Conservation (phyloP, 2,113 vertebrate genomes). For the Burhinus oedicnemus region DNA sequence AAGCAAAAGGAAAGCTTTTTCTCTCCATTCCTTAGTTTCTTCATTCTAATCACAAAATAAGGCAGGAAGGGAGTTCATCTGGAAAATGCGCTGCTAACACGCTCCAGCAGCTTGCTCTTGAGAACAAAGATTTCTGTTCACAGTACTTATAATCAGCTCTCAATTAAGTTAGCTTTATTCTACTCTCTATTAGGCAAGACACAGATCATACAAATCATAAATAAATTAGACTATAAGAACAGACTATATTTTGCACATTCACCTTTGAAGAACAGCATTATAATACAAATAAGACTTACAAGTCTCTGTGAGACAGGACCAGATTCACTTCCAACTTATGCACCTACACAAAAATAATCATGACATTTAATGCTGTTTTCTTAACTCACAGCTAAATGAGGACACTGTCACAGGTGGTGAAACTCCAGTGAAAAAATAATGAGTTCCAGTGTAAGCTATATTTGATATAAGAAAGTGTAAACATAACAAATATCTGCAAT, state of each 20-base stretch:
- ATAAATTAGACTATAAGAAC: not conserved
- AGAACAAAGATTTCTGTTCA: constrained; percentile 1
- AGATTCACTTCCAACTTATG: not conserved
- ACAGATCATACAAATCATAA: not conserved
- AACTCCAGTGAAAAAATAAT: not conserved
- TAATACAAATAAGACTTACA: not conserved
- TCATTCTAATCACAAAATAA: constrained; percentile 13
- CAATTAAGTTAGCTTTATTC: not conserved
- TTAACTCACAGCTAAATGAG: not conserved
- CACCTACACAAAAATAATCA: not conserved
- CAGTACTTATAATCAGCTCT: not conserved
- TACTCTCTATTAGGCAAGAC: not conserved
- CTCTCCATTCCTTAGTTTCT: not conserved
- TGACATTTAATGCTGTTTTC: not conserved
- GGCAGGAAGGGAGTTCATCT: not conserved
- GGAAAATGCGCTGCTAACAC: not conserved
- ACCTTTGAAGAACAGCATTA: not conserved
- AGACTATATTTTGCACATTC: not conserved
- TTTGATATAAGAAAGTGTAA: not conserved
- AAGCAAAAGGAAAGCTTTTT: not conserved
- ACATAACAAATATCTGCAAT: not conserved
- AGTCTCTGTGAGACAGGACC: not conserved
- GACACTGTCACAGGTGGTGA: not conserved
- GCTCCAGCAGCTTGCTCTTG: not conserved
- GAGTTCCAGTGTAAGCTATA: not conserved